Evolutionary conservation across 1,140 invertebrate species (phyloP).

Genomic region (Drosophila saltans): DNA sequence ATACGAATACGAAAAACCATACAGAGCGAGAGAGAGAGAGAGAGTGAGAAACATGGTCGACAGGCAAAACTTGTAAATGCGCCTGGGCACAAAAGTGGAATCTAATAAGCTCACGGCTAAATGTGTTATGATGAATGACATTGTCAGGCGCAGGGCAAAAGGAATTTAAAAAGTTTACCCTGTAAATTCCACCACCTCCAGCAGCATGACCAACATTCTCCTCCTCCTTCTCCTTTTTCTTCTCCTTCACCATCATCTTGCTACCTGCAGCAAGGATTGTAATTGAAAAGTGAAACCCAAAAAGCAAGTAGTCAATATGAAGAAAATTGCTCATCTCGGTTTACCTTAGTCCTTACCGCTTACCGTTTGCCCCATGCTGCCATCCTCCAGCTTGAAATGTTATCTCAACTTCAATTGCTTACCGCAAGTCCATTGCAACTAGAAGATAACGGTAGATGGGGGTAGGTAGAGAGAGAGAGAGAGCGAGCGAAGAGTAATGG

Average conservation of each 20-base stretch:
- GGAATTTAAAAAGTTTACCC: constrained; percentile 67
- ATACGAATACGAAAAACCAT: constrained; percentile 15
- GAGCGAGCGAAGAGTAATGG: neutral
- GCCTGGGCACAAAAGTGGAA: constrained; percentile 77
- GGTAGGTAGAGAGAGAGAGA: neutral
- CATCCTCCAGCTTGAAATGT: neutral
- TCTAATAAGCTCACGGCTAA: constrained; percentile 81
- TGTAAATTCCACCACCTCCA: neutral
- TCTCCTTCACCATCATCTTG: no score
- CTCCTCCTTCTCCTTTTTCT: no score
- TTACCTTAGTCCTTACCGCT: neutral
- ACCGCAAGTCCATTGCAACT: constrained; percentile 5
- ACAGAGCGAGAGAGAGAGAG: constrained; percentile 14
- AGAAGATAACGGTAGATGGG: neutral
- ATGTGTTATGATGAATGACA: constrained; percentile 81
- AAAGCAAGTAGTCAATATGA: constrained; percentile 13
- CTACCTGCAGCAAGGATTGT: constrained; percentile 47
- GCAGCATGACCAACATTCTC: neutral
- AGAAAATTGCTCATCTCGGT: neutral
- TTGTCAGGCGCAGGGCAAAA: constrained; percentile 72
- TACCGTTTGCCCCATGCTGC: neutral
- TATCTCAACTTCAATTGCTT: neutral
- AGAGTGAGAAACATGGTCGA: constrained; percentile 51
- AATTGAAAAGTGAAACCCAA: constrained; percentile 67
- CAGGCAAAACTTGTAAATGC: constrained; percentile 72